Base-by-base conservation (phyloP, 2,888 invertebrate species). In the Chrysolina haemoptera region DNA sequence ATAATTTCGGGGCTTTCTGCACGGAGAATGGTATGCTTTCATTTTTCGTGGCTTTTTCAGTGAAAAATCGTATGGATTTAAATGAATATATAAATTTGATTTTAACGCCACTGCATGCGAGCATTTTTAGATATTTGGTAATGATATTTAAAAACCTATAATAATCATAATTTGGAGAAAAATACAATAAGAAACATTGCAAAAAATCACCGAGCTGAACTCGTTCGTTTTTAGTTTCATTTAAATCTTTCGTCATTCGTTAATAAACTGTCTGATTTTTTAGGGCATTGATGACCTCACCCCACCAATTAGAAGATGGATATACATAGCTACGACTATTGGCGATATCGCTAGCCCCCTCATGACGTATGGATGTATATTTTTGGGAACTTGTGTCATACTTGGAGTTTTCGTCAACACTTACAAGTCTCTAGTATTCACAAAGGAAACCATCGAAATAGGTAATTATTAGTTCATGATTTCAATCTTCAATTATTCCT, bases 271-370 rank as follows among this genome's bases (percentile, higher is more conserved):
- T 11, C 12, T 11, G 53, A 78, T 35, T 73, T 81, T 87, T 0
- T 86, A 94, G 92, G 96, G 96, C 12, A 91, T 96, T 55, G 93
- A 93, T 68, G 95, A 95, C 79, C 86, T 96, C 9, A 91, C 95
- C 0, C 94, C 95, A 0, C 89, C 94, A n/a, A 95, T 96, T 71
- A 91, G 93, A 84, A 90, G 94, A 22, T 95, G 94, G 94, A 91
- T 96, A 20, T 96, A 93, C 87, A 85, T 96, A 59, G 94, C 94
- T 16, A 96, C 96, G 1, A 93, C 94, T 0, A 91, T 96, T 76
- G 93, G 92, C 0, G 95, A 95, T 16, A 87, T 93, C 35, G 91
- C 93, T 0, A 93, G 91, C 18, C 95, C 95, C 0, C 83, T 93
- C 14, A 87, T 94, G 67, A 92, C 93, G 1, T 96, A 95, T 86